Conservation (phyloP, 2,888 invertebrate genomes). For the Eristalinus sepulchralis region DNA sequence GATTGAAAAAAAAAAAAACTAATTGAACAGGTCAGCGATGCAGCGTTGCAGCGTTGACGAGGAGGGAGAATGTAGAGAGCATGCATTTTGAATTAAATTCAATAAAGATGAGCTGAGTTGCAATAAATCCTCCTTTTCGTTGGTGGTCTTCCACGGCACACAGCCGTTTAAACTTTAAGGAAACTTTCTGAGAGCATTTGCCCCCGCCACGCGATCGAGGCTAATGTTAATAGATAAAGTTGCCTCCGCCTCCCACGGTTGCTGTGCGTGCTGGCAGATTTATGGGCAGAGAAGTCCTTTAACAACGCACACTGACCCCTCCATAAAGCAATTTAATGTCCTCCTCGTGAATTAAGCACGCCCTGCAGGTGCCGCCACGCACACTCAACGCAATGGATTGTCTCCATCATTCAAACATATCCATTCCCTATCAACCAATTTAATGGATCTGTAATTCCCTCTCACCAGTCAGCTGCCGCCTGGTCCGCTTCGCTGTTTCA, state of each 20-base stretch:
- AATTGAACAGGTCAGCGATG: background rate
- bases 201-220: background rate
- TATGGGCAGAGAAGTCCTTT: background rate
- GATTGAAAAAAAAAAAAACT: background rate
- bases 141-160: background rate
- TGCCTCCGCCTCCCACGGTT: background rate
- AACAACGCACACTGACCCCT: background rate
- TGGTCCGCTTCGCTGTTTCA: slow-evolving; percentile 18
- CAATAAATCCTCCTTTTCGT: background rate
- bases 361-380: background rate
- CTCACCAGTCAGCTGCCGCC: slow-evolving; percentile 30
- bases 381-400: background rate
- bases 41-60: background rate
- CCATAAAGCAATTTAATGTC: slow-evolving; percentile 5
- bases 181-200: background rate
- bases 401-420: slow-evolving; percentile 28
- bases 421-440: slow-evolving; percentile 33
- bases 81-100: no score
- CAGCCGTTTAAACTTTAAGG: background rate
- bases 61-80: background rate
- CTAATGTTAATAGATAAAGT: background rate
- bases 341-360: background rate
- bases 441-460: slow-evolving; percentile 46
- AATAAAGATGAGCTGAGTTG: background rate
- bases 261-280: background rate